Base-by-base conservation (phyloP, 2,888 invertebrate genomes). In the Philereme vetulata region DNA sequence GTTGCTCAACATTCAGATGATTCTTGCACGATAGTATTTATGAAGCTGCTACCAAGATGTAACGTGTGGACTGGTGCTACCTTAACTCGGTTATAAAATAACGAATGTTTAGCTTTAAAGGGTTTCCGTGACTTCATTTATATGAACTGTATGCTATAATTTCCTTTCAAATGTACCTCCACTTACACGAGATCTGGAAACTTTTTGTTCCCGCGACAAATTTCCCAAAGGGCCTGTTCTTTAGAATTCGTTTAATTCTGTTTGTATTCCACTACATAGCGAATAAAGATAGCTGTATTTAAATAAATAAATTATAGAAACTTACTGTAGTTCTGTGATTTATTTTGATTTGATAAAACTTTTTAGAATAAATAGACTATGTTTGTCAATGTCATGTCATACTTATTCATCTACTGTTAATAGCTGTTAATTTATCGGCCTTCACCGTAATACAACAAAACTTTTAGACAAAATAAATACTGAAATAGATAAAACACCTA, bases 211-310 rank as follows among this genome's bases (percentile, higher is more conserved):
- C 64, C 56, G 64, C 67, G 66, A 66, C 64, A 66, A 76, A 78
- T 78, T 79, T 76, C 77, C 78, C 77, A 51, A 38, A 67, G 69
- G 78, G 33, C 51, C 51, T 64, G 71, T 70, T 62, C 69, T 55
- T 62, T 65, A 67, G 68, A 69, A 64, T 70, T 71, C 70, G 62
- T 65, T 71, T 73, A 66, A 65, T 68, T 64, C 63, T 56, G 65
- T 62, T 62, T 63, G 53, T 59, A 62, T 60, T 62, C 56, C 54
- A 33, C 49, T 56, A 54, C 44, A 51, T 44, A 55, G 40, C 35
- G 51, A 43, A 51, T 40, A 54, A 50, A 57, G 42, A 48, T 48
- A 45, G 11, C 51, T 45, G 35, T 59, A 40, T 40, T 49, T 42
- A 50, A 34, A 40, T 42, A 32, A 32, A 44, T 47, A 38, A 36